These are phyloP conservation scores for Metallyticus violacea DNA, from an alignment of 2,888 invertebrate species.

Conservation along the genomic window DNA sequence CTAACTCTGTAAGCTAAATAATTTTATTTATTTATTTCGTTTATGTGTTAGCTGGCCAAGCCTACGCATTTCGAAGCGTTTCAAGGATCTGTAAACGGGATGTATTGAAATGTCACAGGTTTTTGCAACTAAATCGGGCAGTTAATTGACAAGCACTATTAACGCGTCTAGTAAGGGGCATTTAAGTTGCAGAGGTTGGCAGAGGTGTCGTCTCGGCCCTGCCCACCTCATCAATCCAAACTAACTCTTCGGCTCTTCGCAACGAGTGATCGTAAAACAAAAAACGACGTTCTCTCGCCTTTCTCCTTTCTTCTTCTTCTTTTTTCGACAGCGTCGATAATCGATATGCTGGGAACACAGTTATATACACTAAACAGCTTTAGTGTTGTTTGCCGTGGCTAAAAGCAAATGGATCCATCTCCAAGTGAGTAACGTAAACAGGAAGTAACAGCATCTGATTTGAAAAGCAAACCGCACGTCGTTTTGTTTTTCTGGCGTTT, in stretches of 20 bases:
- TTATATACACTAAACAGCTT: background rate
- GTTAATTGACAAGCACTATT: background rate
- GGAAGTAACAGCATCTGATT: background rate
- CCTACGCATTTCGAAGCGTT: too few species aligned
- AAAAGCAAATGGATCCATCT: background rate
- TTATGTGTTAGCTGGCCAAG: too few species aligned
- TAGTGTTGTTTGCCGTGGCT: background rate
- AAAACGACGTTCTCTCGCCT: background rate
- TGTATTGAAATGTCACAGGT: background rate
- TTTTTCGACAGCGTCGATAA: background rate
- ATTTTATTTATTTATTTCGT: too few species aligned
- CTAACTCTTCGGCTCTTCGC: too few species aligned
- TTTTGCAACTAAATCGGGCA: background rate
- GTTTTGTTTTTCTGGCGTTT: background rate
- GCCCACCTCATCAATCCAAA: background rate
- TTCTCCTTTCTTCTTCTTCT: background rate
- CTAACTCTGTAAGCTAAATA: too few species aligned
- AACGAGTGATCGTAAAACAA: background rate
- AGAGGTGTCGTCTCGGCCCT: background rate
- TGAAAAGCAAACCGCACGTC: background rate
- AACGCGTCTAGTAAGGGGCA: background rate
- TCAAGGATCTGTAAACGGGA: too few species aligned
- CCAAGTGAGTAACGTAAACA: background rate
- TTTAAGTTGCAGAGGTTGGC: background rate
- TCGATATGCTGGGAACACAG: background rate